Evolutionary conservation across 2,888 invertebrate species (phyloP), one percentile per base, ranked within the genome.

Genomic region (Caenorhabditis becei): DNA sequence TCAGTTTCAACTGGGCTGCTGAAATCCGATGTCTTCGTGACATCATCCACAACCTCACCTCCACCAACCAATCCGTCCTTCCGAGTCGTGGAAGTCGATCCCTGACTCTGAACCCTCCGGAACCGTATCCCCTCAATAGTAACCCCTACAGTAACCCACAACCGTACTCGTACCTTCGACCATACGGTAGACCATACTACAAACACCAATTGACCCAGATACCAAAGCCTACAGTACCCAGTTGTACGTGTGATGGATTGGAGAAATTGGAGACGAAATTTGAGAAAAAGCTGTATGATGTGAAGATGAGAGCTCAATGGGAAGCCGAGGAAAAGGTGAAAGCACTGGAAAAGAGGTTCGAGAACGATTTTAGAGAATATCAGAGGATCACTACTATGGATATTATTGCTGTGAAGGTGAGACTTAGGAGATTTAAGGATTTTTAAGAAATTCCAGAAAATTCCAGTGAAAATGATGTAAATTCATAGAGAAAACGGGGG

Each of bases 21-120:
- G 80, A 80, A 49, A 80, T 80, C n/a, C 70, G 80, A 5, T 80
- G 80, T n/a, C 71, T 80, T n/a, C 75, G 80, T 0, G 70, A 80
- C 8, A 18, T 54, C 8, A 26, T 75, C 3, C n/a, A 61, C 18
- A 10, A 61, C 16, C 49, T 47, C 14, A 28, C 51, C 18, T 20
- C 44, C 10, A 53, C 23, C 26, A 37, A 18, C 16, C 16, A 28
- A 32, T 47, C 47, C n/a, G 61, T n/a, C n/a, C n/a, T 53, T 18
- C 51, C 44, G 24, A 54, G 44, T 16, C 62, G 71, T 14, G 71
- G 62, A 1, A 37, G 61, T 3, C 51, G 71, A 18, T 71, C 71
- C 0, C 54, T 71, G 2, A 37, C 41, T 14, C 14, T 14, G 66
- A 28, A 11, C 8, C 49, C 37, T 4, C 20, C 8, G 8, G 49